Evolutionary conservation across 2,888 invertebrate genomes (phyloP), one percentile per base, ranked within the genome.

Genomic region (Lathronympha strigana): DNA sequence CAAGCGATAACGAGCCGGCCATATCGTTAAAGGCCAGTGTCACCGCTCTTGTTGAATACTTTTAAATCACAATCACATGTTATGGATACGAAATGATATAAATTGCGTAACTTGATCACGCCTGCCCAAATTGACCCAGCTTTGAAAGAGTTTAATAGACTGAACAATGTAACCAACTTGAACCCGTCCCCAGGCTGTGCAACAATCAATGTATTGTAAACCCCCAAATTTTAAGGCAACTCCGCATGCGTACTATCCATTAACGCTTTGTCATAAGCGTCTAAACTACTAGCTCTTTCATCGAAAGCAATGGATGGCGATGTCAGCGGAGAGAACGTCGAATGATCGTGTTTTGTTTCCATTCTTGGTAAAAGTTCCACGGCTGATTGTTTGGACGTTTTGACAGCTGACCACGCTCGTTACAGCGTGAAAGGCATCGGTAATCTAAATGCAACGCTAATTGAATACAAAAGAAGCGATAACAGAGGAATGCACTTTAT

Each of bases 371-470:
- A 67, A 73, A 76, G 73, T 72, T 73, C 73, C 76, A 38, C 50
- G 81, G 84, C 80, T 90, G 91, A 91, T 90, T 90, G 84, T 91
- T 91, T 89, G 88, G 91, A 92, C 87, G 79, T 88, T 88, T 91
- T 92, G 91, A 92, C 92, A 92, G 92, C 86, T 89, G 91, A 90
- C 91, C 91, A 87, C 78, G 86, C 88, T 91, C 83, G 91, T 91
- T 91, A 91, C 88, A 80, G 86, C 89, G 87, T 88, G 89, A 90
- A 90, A 89, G 91, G 90, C 86, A 88, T 86, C 88, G 75, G 87
- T 86, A 85, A 89, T 86, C 87, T 83, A 87, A 90, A 90, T 86
- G 87, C 90, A 90, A 88, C 85, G 90, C 90, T 91, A 92, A 92
- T 92, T 90, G 91, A 90, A 89, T 88, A 92, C 90, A 92, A 92